Evolutionary conservation across 1,140 invertebrate species (phyloP).

Genomic region (Drosophila lacertosa): DNA sequence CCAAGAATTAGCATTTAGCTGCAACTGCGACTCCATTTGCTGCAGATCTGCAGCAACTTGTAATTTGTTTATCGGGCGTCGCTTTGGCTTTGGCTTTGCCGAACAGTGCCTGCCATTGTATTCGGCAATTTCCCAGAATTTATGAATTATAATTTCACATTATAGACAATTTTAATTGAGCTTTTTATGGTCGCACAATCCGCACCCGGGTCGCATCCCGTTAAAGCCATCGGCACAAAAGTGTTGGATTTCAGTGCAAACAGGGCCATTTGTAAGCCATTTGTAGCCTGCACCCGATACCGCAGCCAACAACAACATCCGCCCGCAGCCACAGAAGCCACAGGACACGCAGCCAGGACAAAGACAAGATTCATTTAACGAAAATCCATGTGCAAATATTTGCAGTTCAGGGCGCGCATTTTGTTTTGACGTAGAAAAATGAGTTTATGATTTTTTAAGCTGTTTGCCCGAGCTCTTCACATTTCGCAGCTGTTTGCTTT

Average conservation of each 20-base stretch:
- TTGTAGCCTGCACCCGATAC: conserved; percentile 60
- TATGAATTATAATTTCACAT: conserved; percentile 80
- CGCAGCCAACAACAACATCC: no score
- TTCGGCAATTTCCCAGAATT: conserved; percentile 82
- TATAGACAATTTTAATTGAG: conserved; percentile 83
- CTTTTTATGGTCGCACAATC: conserved; percentile 64
- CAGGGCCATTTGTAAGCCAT: conserved; percentile 74
- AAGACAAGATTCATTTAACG: conserved; percentile 23
- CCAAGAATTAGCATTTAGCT: conserved; percentile 36
- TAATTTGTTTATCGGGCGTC: conserved; percentile 67
- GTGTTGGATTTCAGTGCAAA: conserved; percentile 70
- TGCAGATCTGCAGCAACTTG: conserved; percentile 48
- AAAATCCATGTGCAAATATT: conserved; percentile 76
- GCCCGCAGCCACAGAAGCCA: conserved; percentile 8
- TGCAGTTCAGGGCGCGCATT: conserved; percentile 19
- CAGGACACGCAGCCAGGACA: conserved; percentile 45
- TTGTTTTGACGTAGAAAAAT: conserved; percentile 25
- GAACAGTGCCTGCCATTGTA: conserved; percentile 69
- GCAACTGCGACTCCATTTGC: conserved; percentile 27
- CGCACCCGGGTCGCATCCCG: neutral
- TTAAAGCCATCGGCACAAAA: conserved; percentile 9
- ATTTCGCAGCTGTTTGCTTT: conserved; percentile 69
- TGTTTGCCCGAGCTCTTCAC: conserved; percentile 75
- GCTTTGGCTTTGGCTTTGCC: conserved; percentile 1
- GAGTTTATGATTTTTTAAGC: conserved; percentile 82